Evolutionary conservation across 53 echinoderm and acorn worm genomes (phyloP).

Genomic region (Crossaster papposus): DNA sequence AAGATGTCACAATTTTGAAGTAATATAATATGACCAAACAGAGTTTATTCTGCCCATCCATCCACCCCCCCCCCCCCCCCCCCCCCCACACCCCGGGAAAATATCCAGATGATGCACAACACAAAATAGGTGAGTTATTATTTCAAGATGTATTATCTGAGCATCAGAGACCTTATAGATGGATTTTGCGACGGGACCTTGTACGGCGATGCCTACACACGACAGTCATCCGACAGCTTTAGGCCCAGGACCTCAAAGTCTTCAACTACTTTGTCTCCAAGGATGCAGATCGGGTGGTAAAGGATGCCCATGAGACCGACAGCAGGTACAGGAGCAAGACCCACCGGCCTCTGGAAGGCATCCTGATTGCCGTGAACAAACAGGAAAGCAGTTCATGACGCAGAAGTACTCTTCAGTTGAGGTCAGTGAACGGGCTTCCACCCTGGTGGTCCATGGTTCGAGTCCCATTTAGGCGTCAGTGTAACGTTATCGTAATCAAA

Average conservation of each 20-base stretch:
- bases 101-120: too few species aligned
- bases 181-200: constrained; percentile 24
- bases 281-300: constrained; percentile 28
- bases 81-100: too few species aligned
- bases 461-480: constrained; percentile 86
- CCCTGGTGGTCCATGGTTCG: constrained; percentile 56
- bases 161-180: constrained; percentile 9
- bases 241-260: constrained; percentile 18
- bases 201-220: constrained; percentile 22
- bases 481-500: constrained; percentile 96
- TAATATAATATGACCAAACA: too few species aligned
- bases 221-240: constrained; percentile 35
- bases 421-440: constrained; percentile 17
- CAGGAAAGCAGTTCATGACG: not conserved
- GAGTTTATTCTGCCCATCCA: too few species aligned
- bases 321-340: constrained; percentile 41
- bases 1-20: too few species aligned
- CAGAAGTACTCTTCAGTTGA: not conserved
- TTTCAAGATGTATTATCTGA: constrained; percentile 24
- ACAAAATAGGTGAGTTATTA: not conserved
- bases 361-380: constrained; percentile 28
- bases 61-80: too few species aligned
- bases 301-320: constrained; percentile 40
- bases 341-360: constrained; percentile 48
- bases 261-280: constrained; percentile 54